Conservation (phyloP, 2,888 invertebrate genomes). For the Heteropelma amictum region DNA sequence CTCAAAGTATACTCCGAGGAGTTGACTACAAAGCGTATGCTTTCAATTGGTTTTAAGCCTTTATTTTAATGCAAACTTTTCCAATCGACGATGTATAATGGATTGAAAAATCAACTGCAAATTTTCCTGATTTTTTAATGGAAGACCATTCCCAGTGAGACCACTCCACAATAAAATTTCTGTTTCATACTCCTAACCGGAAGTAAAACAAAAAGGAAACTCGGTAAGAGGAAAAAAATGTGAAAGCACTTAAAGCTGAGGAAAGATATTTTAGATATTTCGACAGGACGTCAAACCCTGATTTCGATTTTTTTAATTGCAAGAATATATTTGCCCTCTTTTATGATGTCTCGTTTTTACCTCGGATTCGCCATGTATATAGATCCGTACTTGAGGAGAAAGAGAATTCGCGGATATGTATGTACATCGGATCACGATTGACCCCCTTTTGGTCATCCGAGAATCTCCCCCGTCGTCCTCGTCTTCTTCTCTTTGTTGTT, state of each 20-base stretch:
- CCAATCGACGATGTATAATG: no score
- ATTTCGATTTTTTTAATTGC: conserved; percentile 26
- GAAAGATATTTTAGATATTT: conserved; percentile 24
- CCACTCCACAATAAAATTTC: no score
- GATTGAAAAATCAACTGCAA: no score
- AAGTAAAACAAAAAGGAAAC: neutral
- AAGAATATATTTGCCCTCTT: conserved; percentile 11
- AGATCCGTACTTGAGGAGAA: conserved; percentile 18
- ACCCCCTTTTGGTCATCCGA: conserved; percentile 54
- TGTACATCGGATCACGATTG: conserved; percentile 52
- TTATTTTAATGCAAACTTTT: no score
- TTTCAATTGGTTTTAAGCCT: no score
- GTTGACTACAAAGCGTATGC: no score
- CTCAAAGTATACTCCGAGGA: no score
- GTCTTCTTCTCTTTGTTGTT: conserved; percentile 30
- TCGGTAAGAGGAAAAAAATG: neutral
- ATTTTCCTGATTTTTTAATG: no score
- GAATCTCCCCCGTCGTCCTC: conserved; percentile 24
- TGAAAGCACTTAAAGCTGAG: neutral
- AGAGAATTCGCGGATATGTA: no score
- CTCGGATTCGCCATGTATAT: neutral
- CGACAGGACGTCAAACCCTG: conserved; percentile 20
- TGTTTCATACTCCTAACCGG: no score
- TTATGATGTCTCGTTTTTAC: neutral
- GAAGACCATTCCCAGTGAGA: no score